Base-by-base conservation (phyloP, 2,113 vertebrate species). In the Gnathonemus longibarbis region DNA sequence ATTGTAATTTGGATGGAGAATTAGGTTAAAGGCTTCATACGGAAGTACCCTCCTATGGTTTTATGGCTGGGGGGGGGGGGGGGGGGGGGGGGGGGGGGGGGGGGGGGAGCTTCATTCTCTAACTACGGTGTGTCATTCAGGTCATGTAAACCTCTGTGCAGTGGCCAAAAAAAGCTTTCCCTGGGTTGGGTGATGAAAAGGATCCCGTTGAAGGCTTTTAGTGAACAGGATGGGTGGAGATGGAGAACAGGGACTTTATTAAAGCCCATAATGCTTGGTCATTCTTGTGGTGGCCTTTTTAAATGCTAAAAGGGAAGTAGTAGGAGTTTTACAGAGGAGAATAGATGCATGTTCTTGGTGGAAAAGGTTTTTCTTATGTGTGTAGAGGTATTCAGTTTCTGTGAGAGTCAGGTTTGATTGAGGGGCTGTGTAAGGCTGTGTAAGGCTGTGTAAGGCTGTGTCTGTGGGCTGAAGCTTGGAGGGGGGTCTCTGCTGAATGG, bases 141-240 rank as follows among this genome's bases (percentile, higher is more conserved):
- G 62, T 85, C 48, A 53, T 52, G 70, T 39, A 88, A 74, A 49
- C 11, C n/a, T 35, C 84, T 87, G 56, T 15, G 1, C 1, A 27
- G 10, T 80, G 49, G 62, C 62, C 62, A 52, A 48, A 46, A 87
- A 87, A 85, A n/a, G 45, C 77, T 62, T 39, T 21, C 39, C 77
- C 39, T 89, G 52, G 10, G 39, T 89, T 84, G 83, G 50, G 13
- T 48, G 80, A 85, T 84, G 80, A 89, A 89, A 89, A 66, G 80
- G 80, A 89, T 89, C 89, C 89, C 1, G 80, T 5, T 58, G 80
- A 48, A 84, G 53, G 52, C 77, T 89, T 84, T 90, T 88, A 49
- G 48, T 21, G 66, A 27, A 31, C 84, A 87, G 84, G 19, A 45
- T 13, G 48, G 58, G 85, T 87, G 62, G 84, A 90, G 84, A 90